Conservation (phyloP, 2,888 invertebrate species). For the Caenorhabditis sp. region DNA sequence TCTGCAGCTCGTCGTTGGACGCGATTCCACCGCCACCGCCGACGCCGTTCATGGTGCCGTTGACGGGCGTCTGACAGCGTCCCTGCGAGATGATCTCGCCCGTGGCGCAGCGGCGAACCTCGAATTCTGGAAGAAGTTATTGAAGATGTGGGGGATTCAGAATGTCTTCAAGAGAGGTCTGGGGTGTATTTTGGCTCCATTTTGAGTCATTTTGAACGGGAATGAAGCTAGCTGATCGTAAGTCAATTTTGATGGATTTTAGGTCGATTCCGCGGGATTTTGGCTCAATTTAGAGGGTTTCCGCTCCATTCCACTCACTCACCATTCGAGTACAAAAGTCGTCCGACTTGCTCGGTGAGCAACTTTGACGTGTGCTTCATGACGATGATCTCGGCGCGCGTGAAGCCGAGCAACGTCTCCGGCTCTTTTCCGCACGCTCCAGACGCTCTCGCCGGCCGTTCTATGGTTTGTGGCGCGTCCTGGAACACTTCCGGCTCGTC, state of each 20-base stretch:
- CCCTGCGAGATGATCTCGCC: conserved; percentile 54
- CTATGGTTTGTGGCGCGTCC: background rate
- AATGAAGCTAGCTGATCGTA: background rate
- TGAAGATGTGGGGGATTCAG: background rate
- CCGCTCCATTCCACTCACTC: background rate
- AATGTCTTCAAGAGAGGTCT: background rate
- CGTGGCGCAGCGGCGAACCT: conserved; percentile 49
- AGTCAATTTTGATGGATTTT: background rate
- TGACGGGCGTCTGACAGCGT: conserved; percentile 10
- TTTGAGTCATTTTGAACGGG: conserved; percentile 4
- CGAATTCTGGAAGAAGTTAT: conserved; percentile 57
- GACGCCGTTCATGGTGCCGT: conserved; percentile 13
- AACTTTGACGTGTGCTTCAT: conserved; percentile 37
- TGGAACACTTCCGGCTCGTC: background rate
- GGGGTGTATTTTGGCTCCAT: background rate
- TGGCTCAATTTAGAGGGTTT: background rate
- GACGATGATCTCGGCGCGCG: conserved; percentile 37
- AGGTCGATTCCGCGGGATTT: background rate
- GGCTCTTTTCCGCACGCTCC: background rate
- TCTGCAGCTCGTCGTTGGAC: conserved; percentile 48
- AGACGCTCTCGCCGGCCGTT: background rate
- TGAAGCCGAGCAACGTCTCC: conserved; percentile 31
- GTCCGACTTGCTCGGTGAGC: conserved; percentile 20
- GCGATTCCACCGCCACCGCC: background rate
- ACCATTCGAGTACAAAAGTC: conserved; percentile 56